Evolutionary conservation across 1,140 invertebrate species (phyloP), one percentile per base, ranked within the genome.

Genomic region (Arctopsyche grandis): DNA sequence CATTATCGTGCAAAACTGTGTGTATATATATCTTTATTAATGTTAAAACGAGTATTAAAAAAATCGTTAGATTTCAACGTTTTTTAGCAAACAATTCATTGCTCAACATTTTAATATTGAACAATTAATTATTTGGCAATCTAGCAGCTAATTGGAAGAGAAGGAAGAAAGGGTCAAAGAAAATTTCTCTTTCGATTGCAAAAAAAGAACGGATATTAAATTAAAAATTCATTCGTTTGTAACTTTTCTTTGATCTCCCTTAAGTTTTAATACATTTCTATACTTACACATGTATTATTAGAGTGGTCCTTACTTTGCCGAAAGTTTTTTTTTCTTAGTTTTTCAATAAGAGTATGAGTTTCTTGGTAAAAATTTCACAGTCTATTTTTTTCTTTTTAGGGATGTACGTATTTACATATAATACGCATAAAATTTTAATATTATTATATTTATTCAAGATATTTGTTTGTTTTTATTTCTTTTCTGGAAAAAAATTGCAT

Each of bases 111-210:
- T 46, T 7, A 46, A 46, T 46, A 46, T 46, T 5, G 5, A 12
- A 7, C 56, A 66, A 66, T 66, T 66, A 66, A 66, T 66, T 66
- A 66, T 66, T 24, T 12, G 9, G 63, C 29, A 1, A 1, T 38
- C 24, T 66, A 5, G 63, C 10, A 66, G 63, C 26, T 66, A 66
- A 66, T 66, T 66, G 63, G 63, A 26, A 29, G 9, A 38, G 29
- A 38, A 38, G 3, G 7, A 38, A 7, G 7, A 38, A 7, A 38
- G 29, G 22, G 10, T 22, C 63, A 66, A 66, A 66, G 63, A 22
- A 29, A 66, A 66, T 66, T 66, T 66, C 63, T 10, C 24, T 22
- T 26, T 26, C 63, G 56, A 60, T 19, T 60, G 56, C 9, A 1
- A 5, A 60, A 60, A 60, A 60, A 60, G 7, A 38, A 38, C 29